phyloP scores from a whole-genome alignment of 2,113 vertebrate species.

The Emydocephalus ijimae region DNA sequence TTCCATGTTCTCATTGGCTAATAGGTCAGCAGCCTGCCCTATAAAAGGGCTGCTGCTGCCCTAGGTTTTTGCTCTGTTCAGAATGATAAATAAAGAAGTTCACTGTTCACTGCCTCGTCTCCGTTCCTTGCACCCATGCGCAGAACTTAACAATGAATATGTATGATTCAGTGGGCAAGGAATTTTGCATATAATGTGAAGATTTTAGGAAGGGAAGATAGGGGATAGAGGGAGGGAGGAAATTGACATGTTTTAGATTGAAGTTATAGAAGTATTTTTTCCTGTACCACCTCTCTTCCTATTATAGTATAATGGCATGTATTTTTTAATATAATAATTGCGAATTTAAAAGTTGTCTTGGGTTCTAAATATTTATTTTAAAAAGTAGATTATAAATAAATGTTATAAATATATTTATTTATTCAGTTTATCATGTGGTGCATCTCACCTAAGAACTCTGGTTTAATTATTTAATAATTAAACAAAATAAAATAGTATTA shows the following conservation, averaged over 20 bases:
- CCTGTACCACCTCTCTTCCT: not conserved
- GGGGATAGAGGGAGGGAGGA: not conserved
- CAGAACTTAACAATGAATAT: too few species aligned
- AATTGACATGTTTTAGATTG: not conserved
- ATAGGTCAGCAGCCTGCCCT: too few species aligned
- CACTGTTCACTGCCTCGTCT: too few species aligned
- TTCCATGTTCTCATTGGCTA: too few species aligned
- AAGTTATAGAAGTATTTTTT: not conserved
- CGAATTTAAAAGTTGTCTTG: not conserved
- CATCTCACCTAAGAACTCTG: not conserved
- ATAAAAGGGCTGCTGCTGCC: too few species aligned
- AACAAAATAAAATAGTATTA: not conserved
- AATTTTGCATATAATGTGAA: too few species aligned
- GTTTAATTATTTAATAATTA: not conserved
- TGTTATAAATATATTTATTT: not conserved
- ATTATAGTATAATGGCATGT: not conserved
- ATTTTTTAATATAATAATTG: not conserved
- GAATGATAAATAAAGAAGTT: too few species aligned
- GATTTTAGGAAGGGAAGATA: not conserved
- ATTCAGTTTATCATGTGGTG: not conserved
- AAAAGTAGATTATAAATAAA: not conserved
- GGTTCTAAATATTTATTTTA: not conserved
- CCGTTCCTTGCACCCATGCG: too few species aligned
- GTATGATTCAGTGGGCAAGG: too few species aligned
- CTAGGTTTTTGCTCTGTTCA: too few species aligned